Evolutionary conservation across 2,888 invertebrate species (phyloP).

Genomic region (Oscheius sp.): DNA sequence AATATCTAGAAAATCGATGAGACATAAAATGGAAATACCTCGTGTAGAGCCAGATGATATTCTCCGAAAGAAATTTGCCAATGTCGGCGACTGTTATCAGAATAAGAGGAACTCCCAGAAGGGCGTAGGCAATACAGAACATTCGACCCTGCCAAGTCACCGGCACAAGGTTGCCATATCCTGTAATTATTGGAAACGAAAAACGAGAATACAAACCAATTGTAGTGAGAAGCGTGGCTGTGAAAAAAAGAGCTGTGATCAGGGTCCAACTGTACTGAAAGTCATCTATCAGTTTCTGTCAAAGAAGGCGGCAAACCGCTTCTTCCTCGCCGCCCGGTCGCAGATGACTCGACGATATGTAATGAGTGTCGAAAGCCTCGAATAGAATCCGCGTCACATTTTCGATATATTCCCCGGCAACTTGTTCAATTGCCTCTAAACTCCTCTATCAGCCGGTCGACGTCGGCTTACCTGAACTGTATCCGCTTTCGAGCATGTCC

Average conservation of each 20-base stretch:
- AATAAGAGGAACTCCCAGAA: conserved; percentile 73
- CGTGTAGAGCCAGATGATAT: conserved; percentile 71
- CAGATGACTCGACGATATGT: conserved; percentile 66
- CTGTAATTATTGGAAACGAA: conserved; percentile 35
- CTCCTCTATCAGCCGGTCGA: neutral
- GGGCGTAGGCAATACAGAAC: conserved; percentile 72
- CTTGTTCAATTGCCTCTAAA: conserved; percentile 46
- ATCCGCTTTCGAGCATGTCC: conserved; percentile 55
- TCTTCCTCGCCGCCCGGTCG: conserved; percentile 48
- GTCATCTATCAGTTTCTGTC: neutral
- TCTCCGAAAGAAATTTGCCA: conserved; percentile 73
- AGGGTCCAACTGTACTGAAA: conserved; percentile 69
- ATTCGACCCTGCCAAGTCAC: conserved; percentile 72
- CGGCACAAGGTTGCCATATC: conserved; percentile 73
- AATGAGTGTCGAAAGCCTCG: conserved; percentile 73
- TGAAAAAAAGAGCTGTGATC: conserved; percentile 72
- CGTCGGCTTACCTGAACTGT: conserved; percentile 42
- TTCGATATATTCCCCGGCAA: conserved; percentile 68
- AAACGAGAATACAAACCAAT: conserved; percentile 56
- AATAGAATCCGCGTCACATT: conserved; percentile 70
- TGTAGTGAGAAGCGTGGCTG: conserved; percentile 72
- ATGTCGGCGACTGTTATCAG: conserved; percentile 73
- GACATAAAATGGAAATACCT: conserved; percentile 6
- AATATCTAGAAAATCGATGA: conserved; percentile 10
- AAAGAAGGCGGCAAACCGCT: conserved; percentile 37